A percentile compares a stretch with the other conserved stretches of the same genome.
phyloP scores from a whole-genome alignment of 2,797 vertebrate species.

The Spatula versicolor region DNA sequence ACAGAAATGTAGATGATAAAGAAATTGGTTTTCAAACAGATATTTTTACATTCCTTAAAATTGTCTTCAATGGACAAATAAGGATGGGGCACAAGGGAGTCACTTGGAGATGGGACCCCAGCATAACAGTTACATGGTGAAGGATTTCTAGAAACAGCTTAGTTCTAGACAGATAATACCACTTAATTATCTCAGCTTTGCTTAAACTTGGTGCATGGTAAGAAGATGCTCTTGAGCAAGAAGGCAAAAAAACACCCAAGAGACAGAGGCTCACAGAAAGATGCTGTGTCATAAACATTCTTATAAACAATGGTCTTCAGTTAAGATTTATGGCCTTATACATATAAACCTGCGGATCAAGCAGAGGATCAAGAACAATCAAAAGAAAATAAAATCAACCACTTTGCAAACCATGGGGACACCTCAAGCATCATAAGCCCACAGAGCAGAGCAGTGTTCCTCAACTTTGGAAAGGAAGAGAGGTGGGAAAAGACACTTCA shows the following conservation, averaged over 20 bases:
- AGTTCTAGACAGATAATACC: background rate
- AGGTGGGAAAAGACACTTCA: background rate
- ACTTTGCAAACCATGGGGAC: accelerated
- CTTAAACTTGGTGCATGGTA: background rate
- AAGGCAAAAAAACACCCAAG: background rate
- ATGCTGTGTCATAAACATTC: background rate
- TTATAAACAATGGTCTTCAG: background rate
- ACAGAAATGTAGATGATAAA: background rate
- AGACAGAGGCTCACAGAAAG: background rate
- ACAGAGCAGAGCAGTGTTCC: background rate
- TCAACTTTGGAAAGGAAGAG: background rate
- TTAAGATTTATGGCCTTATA: background rate
- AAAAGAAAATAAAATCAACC: background rate
- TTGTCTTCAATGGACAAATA: background rate
- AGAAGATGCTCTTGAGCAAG: background rate
- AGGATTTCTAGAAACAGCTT: background rate
- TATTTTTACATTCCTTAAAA: background rate
- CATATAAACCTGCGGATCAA: accelerated
- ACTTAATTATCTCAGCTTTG: background rate
- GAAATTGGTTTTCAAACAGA: background rate
- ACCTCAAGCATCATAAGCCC: accelerated
- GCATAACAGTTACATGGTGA: background rate
- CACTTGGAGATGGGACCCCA: background rate
- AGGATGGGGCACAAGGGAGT: background rate
- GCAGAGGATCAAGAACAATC: background rate